Evolutionary conservation across 2,113 vertebrate genomes (phyloP).

Genomic region (Herpailurus yagouaroundi): DNA sequence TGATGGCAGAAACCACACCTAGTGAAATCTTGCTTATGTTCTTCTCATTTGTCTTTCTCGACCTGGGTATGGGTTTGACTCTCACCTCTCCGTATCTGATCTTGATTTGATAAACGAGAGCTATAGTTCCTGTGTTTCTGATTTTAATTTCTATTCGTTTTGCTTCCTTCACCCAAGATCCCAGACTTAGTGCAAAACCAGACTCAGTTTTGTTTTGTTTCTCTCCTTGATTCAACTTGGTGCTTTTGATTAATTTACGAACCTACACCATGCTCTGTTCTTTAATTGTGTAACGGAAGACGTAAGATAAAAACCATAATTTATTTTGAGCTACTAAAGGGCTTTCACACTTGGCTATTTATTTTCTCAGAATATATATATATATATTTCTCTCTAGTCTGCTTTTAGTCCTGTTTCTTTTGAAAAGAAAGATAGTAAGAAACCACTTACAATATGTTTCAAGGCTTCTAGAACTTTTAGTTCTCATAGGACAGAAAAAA

Average conservation of each 20-base stretch:
- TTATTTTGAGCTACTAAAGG: not conserved
- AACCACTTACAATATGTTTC: not conserved
- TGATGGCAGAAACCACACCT: not conserved
- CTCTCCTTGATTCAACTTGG: not conserved
- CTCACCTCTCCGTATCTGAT: not conserved
- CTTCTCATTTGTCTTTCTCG: not conserved
- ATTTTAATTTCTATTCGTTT: constrained; percentile 33
- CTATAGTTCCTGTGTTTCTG: not conserved
- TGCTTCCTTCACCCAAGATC: not conserved
- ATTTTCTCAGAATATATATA: not conserved
- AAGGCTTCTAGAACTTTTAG: not conserved
- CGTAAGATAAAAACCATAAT: not conserved
- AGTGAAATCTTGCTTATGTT: accelerated
- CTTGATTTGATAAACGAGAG: not conserved
- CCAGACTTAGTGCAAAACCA: not conserved
- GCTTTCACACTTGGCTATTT: not conserved
- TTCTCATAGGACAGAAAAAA: not conserved
- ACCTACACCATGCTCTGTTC: not conserved
- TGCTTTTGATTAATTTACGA: constrained; percentile 10
- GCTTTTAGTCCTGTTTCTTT: not conserved
- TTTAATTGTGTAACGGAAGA: not conserved
- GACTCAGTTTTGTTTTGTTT: not conserved
- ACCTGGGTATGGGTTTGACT: not conserved
- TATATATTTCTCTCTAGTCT: not conserved
- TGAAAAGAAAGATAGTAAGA: constrained; percentile 12